A percentile compares a stretch with the other conserved stretches of the same genome.
Evolutionary conservation across 2,888 invertebrate genomes (phyloP).

Genomic region (Oligia fasciuncula): DNA sequence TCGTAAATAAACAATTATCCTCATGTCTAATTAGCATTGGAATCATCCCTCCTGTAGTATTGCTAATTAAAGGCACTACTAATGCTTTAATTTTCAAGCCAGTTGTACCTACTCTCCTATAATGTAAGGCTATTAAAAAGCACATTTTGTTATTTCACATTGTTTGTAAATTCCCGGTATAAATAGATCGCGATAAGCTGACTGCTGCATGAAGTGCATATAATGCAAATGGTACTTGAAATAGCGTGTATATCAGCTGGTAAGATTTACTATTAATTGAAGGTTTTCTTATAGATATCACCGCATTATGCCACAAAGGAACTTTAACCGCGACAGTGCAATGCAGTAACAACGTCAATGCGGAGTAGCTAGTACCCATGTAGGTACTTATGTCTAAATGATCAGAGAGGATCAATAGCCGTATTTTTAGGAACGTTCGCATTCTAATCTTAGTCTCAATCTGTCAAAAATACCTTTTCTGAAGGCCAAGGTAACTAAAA

Average conservation of each 20-base stretch:
- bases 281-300: constrained; percentile 22
- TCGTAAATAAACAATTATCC: constrained; percentile 6
- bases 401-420: not conserved
- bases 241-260: not conserved
- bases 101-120: not conserved
- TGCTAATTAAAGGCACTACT: not conserved
- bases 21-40: constrained; percentile 1
- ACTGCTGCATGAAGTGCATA: not conserved
- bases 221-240: constrained; percentile 4
- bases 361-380: not conserved
- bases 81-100: not conserved
- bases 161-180: not conserved
- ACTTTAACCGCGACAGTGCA: constrained; percentile 19
- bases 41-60: not conserved
- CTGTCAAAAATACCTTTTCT: not conserved
- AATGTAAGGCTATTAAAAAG: not conserved
- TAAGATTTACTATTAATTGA: constrained; percentile 13
- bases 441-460: not conserved
- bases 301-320: constrained; percentile 29
- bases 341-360: constrained; percentile 38
- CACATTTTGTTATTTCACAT: not conserved
- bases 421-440: not conserved
- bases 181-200: constrained; percentile 1
- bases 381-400: not conserved
- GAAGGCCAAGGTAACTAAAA: not conserved